Evolutionary conservation across 2,113 vertebrate genomes (phyloP), one percentile per base, ranked within the genome.

Genomic region (Ptilonorhynchus violaceus): DNA sequence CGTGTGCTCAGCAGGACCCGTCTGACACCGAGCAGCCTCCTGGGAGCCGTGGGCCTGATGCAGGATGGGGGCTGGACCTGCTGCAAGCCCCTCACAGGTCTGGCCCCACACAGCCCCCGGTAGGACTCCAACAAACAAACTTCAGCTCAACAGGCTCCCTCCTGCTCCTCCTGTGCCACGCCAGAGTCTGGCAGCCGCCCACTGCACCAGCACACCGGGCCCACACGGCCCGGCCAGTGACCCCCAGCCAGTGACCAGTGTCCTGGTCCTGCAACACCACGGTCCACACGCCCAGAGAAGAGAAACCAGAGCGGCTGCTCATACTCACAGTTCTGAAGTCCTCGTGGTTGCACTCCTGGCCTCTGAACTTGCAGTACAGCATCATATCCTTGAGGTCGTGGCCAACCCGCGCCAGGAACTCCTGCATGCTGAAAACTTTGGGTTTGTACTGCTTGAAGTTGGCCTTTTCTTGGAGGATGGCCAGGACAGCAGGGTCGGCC

Each of bases 301-400:
- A 94, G 85, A 49, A 91, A 95, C 93, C 25, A 77, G 64, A 72
- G 25, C 6, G 11, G 33, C 84, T 82, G 83, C 82, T 84, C 44
- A 83, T 88, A 99, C 99, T 99, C 98, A 99, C 99, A 13, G 99
- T 98, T 98, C 98, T 99, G 99, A 99, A 99, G 99, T 99, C 99
- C 49, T 97, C 98, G 72, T 98, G 98, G 97, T 95, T 98, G 82
- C 99, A 99, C 89, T 99, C 99, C 90, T 99, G 98, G 23, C 99
- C 99, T 94, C 99, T 99, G 97, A 99, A 99, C 92, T 99, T 99
- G 97, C 99, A 99, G 97, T 99, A 99, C 28, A 99, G 98, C 99
- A 99, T 99, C 99, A 99, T 99, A 93, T 99, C 99, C 96, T 98
- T 98, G 83, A 99, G 98, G 97, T 99, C 99, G 0, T 99, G 99